Evolutionary conservation across 2,888 invertebrate species (phyloP).

Genomic region (Eutolmus rufibarbis): DNA sequence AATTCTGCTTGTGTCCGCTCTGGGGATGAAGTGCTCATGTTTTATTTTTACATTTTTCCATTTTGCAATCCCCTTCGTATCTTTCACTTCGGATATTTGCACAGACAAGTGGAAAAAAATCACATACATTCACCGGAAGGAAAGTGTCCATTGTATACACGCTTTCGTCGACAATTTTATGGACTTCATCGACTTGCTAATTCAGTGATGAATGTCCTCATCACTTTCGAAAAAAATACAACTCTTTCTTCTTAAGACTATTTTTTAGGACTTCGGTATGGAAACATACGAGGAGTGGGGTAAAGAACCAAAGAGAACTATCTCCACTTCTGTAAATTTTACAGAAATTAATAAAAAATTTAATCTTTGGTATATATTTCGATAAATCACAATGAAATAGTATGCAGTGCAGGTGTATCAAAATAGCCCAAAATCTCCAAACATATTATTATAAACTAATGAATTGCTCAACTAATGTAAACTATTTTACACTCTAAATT

Average conservation of each 20-base stretch:
- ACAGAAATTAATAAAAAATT: no score
- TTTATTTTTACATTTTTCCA: conserved; percentile 13
- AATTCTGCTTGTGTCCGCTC: background rate
- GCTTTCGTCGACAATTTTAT: conserved; percentile 29
- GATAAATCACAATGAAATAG: no score
- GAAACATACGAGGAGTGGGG: no score
- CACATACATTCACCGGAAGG: conserved; percentile 34
- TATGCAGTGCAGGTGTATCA: no score
- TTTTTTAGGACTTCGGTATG: background rate
- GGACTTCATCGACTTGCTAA: conserved; percentile 34
- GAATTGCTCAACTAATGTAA: no score
- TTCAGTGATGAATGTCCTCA: conserved; percentile 18
- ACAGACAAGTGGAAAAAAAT: conserved; percentile 3
- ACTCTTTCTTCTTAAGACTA: background rate
- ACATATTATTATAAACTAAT: no score
- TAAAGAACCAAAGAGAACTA: no score
- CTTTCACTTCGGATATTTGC: background rate
- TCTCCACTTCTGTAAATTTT: no score
- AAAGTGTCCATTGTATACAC: conserved; percentile 22
- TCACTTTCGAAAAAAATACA: background rate
- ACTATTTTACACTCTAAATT: no score
- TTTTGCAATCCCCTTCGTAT: background rate
- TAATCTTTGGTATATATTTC: no score
- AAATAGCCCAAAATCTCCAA: no score
- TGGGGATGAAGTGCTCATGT: background rate